Conservation (phyloP, 2,113 vertebrate species). For the Oreotrochilus melanogaster region DNA sequence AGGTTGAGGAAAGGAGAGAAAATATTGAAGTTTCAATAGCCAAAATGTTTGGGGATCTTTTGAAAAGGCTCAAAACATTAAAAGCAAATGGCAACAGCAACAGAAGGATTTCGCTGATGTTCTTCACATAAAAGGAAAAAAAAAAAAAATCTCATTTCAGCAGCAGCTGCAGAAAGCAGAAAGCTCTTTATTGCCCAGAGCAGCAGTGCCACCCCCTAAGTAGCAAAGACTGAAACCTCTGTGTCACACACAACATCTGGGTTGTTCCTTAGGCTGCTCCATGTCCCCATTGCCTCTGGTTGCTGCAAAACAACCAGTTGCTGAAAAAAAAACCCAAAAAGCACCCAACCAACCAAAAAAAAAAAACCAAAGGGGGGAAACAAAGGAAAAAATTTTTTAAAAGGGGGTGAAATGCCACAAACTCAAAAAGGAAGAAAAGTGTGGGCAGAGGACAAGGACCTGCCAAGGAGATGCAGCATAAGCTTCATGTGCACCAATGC, state of each 20-base stretch:
- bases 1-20: not conserved
- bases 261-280: not conserved
- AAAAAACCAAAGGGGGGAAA: not conserved
- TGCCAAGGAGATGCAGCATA: not conserved
- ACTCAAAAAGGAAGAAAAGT: not conserved
- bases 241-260: not conserved
- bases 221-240: not conserved
- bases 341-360: too few species aligned
- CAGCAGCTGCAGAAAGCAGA: constrained; percentile 9
- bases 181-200: not conserved
- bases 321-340: too few species aligned
- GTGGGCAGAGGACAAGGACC: not conserved
- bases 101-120: not conserved
- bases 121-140: not conserved
- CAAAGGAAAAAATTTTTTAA: too few species aligned
- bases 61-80: not conserved
- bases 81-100: constrained; percentile 24
- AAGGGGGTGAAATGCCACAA: too few species aligned
- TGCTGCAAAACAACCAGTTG: too few species aligned
- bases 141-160: not conserved
- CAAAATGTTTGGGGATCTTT: not conserved
- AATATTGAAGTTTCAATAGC: not conserved
- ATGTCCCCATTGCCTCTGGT: rapidly evolving
- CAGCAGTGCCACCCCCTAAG: not conserved
- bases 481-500: not conserved